Evolutionary conservation across 2,797 vertebrate species (phyloP), one percentile per base, ranked within the genome.

Genomic region (Propithecus deckenii): DNA sequence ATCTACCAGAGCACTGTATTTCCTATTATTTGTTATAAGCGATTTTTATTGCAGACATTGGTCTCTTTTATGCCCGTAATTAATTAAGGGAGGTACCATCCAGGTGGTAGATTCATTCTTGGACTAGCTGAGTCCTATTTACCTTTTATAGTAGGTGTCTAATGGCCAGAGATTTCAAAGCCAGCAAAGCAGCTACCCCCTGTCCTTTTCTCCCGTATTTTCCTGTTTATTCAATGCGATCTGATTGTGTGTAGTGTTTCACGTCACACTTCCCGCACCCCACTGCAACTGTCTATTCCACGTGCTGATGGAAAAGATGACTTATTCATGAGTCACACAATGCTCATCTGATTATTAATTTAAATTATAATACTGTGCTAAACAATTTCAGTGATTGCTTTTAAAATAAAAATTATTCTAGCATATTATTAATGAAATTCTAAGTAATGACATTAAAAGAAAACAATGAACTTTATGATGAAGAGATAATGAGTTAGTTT

Each of bases 341-440:
- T 18, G 28, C 57, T 79, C 69, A 72, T 79, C 48, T 86, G 78
- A 83, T 92, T 93, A 38, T 89, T 69, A 89, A 90, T 93, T 86
- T 94, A 92, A 86, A 91, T 78, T 7, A n/a, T 17, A 81, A 30
- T 13, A 2, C 48, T 78, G 52, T 52, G 67, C 28, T 86, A 91
- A 91, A 81, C 72, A 96, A 86, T 78, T 50, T 67, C 78, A 38
- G 88, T 63, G 52, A 94, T 95, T 89, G 41, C 76, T 78, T 94
- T 95, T 87, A 89, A 96, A 94, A 38, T 55, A 72, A 85, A 94
- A 63, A 67, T 46, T 20, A 41, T 80, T 91, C 74, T 52, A 71
- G n/a, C 41, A 75, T 52, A 71, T 57, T 75, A 89, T 80, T 93
- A 96, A 84, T 63, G 43, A 81, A 48, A 23, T 48, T 93, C 85